Conservation (phyloP, 2,797 vertebrate genomes). For the Hippoglossus hippoglossus region DNA sequence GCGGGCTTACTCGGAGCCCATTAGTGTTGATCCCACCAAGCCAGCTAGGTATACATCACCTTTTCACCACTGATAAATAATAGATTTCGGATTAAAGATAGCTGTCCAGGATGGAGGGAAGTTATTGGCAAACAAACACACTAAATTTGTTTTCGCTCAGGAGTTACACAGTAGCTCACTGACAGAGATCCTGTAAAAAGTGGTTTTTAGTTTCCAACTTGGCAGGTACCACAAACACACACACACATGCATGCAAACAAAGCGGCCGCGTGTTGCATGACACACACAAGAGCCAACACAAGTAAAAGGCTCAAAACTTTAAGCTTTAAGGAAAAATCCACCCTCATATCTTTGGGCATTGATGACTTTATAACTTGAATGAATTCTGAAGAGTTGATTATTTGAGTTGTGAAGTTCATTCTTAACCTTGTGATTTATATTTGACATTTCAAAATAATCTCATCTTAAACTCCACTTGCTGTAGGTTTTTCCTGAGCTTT, state of each 20-base stretch:
- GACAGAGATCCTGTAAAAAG: constrained; percentile 34
- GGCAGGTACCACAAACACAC: neutral
- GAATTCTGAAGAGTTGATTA: neutral
- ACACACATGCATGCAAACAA: neutral
- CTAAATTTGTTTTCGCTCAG: constrained; percentile 48
- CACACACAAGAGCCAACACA: neutral
- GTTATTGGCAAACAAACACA: constrained; percentile 62
- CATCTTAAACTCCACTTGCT: no score
- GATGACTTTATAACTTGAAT: neutral
- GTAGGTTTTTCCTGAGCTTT: neutral
- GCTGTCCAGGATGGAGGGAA: constrained; percentile 47
- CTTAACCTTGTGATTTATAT: neutral
- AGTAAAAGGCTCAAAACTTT: neutral
- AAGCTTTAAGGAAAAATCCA: constrained; percentile 57
- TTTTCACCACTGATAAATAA: constrained; percentile 74
- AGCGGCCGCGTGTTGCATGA: no score
- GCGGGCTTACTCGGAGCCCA: constrained; percentile 65
- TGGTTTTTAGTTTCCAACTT: constrained; percentile 37
- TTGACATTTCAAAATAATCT: neutral
- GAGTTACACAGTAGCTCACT: constrained; percentile 32
- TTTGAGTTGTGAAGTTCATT: neutral
- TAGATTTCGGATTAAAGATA: constrained; percentile 72
- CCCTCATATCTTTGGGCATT: neutral
- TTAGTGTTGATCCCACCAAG: constrained; percentile 73
- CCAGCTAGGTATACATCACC: constrained; percentile 68